Base-by-base conservation (phyloP, 2,888 invertebrate genomes). In the Hofmannophila pseudospretella region DNA sequence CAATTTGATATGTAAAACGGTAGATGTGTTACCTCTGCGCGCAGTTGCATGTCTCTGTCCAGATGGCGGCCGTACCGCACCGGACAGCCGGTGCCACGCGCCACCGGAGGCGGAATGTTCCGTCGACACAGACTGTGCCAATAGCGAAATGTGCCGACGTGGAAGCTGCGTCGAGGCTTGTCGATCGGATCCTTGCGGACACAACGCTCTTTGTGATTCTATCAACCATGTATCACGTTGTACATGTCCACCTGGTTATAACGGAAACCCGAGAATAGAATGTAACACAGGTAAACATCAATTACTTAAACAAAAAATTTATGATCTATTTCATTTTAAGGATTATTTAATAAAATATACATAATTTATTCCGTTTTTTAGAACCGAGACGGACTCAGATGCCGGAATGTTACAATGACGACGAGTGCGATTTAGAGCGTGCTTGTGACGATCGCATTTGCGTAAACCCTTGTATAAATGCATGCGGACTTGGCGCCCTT, bases 21-120 rank as follows among this genome's bases (percentile, higher is more conserved):
- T 94, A 7, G 94, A 95, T 52, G 92, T 94, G 0, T 65, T 93
- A 30, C 96, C 96, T 1, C 76, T 96, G 45, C 90, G 95, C 34
- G 95, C 96, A 0, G 92, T 96, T 54, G 93, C 96, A 54, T 96
- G 96, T 65, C 91, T 93, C 58, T 97, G 96, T 74, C 94, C 95
- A 9, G 89, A 92, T 26, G 95, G 96, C 44, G 94, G 93, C 0
- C 89, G 94, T 29, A 90, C 92, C 0, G 93, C 94, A 47, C 88
- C 88, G 4, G 91, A 91, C 36, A 93, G 92, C 49, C 90, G 91
- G 46, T 96, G 96, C 69, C 89, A 90, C 45, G 69, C 82, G 13
- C 88, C 89, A 14, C 88, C 88, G 26, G 84, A 87, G 42, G 81
- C 88, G 2, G 90, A 92, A 53, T 96, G 96, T 61, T 88, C 89